Percentiles rank a stretch among this genome's conserved stretches.
phyloP scores from a whole-genome alignment of 2,113 vertebrate species.

The Periophthalmus modestus region DNA sequence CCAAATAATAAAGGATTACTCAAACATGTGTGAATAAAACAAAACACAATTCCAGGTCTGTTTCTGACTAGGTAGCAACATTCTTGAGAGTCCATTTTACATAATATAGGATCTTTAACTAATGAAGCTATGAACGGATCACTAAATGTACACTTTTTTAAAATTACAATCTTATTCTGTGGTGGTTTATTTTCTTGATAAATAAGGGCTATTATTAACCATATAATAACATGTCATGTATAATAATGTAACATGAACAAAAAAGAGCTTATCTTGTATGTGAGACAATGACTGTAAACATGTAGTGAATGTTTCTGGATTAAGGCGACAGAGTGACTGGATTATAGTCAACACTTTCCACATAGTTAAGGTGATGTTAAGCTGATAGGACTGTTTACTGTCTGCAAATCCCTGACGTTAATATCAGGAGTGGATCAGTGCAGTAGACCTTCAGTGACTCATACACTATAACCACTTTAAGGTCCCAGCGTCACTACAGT shows the following conservation, averaged over 20 bases:
- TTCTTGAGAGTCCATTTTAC: too few relatives aligned
- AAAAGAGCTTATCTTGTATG: too few relatives aligned
- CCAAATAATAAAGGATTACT: too few relatives aligned
- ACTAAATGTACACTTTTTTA: neutral
- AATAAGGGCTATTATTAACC: too few relatives aligned
- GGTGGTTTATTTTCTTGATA: neutral
- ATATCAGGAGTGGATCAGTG: neutral
- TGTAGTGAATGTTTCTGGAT: neutral
- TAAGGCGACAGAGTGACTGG: neutral
- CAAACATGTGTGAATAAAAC: too few relatives aligned
- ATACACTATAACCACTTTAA: neutral
- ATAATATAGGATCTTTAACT: too few relatives aligned
- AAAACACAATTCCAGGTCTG: too few relatives aligned
- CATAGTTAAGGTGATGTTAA: neutral
- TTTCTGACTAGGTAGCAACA: too few relatives aligned
- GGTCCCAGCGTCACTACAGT: neutral
- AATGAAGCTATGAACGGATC: neutral
- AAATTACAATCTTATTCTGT: neutral
- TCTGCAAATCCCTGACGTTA: neutral
- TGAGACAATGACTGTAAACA: neutral
- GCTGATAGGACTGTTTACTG: neutral
- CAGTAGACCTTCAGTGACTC: slow-evolving; percentile 2
- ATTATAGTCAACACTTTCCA: neutral
- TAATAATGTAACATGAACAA: too few relatives aligned
- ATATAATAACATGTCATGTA: too few relatives aligned